Base-by-base conservation (phyloP, 2,113 vertebrate species). In the Naja naja region DNA sequence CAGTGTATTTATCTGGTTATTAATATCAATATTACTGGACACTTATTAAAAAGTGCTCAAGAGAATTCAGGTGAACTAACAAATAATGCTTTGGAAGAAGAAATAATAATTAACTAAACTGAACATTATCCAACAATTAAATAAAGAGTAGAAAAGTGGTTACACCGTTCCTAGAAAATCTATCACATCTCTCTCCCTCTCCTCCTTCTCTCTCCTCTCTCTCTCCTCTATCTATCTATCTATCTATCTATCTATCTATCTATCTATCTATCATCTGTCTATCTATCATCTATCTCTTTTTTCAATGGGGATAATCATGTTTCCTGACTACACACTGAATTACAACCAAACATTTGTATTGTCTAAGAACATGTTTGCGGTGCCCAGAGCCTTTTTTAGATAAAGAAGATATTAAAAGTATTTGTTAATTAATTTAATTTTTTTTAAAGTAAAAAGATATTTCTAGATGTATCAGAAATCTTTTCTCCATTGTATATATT, bases 41-140 rank as follows among this genome's bases (percentile, higher is more conserved):
- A 18, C 47, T 10, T 91, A 16, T 43, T 3, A 0, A 1, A 74
- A 18, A 6, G 1, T 0, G 0, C 25, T 39, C 7, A 92, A 91
- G 14, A 2, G 85, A 52, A 60, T 39, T 43, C 25, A 39, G 5
- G 6, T 69, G 20, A 88, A 49, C 56, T 64, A 43, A 69, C 22
- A 92, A 88, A 92, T 88, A 22, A 53, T 25, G 12, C 45, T 92
- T 88, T 20, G 55, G 64, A 64, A 87, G 85, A 20, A 23, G 12
- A 94, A 34, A 22, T 90, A 95, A 81, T 90, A 92, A 20, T 12
- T 90, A 94, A 47, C 55, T 10, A 64, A 69, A 53, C 4, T 88
- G 34, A 47, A 81, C 25, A 87, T 53, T 92, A 93, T n/a, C 58
- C 89, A 23, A 88, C 49, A 54, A 18, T 89, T 90, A 25, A 22